Base-by-base conservation (phyloP, 2,797 vertebrate species). In the Thunnus albacares region DNA sequence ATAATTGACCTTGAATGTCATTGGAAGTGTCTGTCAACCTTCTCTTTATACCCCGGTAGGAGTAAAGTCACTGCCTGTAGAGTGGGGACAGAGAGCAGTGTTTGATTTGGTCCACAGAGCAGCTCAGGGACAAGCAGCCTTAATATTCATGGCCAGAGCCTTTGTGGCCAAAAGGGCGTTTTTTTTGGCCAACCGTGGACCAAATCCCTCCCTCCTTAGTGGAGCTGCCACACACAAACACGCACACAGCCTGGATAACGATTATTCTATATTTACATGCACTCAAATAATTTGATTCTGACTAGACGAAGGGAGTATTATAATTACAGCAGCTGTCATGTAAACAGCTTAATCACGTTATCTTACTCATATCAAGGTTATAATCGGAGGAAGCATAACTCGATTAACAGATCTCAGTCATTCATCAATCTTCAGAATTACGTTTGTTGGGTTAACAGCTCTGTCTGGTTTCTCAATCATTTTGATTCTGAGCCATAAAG, bases 81-180 rank as follows among this genome's bases (percentile, higher is more conserved):
- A 73, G 64, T 1, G 70, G 74, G 68, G 81, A 84, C 79, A 73
- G 62, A 71, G 77, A 82, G 70, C 79, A 72, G 76, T 58, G 82
- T 84, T 90, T 78, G 87, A 86, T 90, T 87, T 60, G 79, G 72
- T 86, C 84, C 86, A 77, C 70, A 53, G 87, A 83, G 80, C 81
- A 89, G 85, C 78, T 84, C 18, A 22, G 78, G 88, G 82, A 83
- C 84, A 77, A 30, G 2, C 57, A 9, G 52, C 69, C 52, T 91
- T 86, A 84, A 90, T 90, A 91, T 92, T 91, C 85, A 89, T 83
- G 75, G 33, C 51, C 63, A 53, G 82, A 70, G 73, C 56, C 75
- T 84, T 82, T 71, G 79, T 75, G 76, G 43, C 83, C 70, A 60
- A 88, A 77, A 81, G 77, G 84, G 58, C 64, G 53, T 75, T n/a